Percentiles rank a stretch among this genome's conserved stretches.
Evolutionary conservation across 2,888 invertebrate genomes (phyloP).

Genomic region (Hydroisotoma schaefferi): DNA sequence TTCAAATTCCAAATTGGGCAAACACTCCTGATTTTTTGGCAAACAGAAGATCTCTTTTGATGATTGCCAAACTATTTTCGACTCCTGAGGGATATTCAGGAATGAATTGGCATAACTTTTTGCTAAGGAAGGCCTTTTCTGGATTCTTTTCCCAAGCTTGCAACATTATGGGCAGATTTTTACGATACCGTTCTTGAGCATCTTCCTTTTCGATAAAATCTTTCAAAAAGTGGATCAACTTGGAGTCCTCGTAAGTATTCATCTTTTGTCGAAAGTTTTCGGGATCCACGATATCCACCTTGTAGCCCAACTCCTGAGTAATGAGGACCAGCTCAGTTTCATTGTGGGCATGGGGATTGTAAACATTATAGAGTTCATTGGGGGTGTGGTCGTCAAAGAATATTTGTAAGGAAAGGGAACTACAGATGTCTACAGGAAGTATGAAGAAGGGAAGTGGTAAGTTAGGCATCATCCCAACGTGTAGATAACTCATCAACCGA

Average conservation of each 20-base stretch:
- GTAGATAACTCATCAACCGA: slow-evolving; percentile 22
- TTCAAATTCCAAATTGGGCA: slow-evolving; percentile 18
- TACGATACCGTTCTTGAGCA: slow-evolving; percentile 14
- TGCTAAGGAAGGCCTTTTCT: slow-evolving; percentile 16
- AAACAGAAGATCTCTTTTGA: slow-evolving; percentile 18
- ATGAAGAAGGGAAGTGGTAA: slow-evolving; percentile 20
- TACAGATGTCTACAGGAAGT: slow-evolving; percentile 25
- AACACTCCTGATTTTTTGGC: slow-evolving; percentile 24
- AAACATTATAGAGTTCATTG: slow-evolving; percentile 22
- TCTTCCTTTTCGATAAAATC: slow-evolving; percentile 18
- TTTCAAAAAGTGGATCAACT: slow-evolving; percentile 9
- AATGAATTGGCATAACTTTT: slow-evolving; percentile 19
- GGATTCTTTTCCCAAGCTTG: slow-evolving; percentile 25
- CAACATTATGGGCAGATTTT: slow-evolving; percentile 16
- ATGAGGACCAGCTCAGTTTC: slow-evolving; percentile 24
- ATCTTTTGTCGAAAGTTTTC: slow-evolving; percentile 16
- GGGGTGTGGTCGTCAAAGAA: slow-evolving; percentile 20
- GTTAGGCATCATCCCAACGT: slow-evolving; percentile 22
- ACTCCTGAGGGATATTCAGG: slow-evolving; percentile 16
- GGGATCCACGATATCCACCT: slow-evolving; percentile 24
- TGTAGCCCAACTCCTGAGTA: slow-evolving; percentile 22
- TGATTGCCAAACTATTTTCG: slow-evolving; percentile 13
- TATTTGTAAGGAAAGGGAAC: slow-evolving; percentile 13
- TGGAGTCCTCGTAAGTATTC: neutral
- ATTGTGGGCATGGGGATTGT: slow-evolving; percentile 20